Base-by-base conservation (phyloP, 2,888 invertebrate species). In the Ramazzottius varieornatus region DNA sequence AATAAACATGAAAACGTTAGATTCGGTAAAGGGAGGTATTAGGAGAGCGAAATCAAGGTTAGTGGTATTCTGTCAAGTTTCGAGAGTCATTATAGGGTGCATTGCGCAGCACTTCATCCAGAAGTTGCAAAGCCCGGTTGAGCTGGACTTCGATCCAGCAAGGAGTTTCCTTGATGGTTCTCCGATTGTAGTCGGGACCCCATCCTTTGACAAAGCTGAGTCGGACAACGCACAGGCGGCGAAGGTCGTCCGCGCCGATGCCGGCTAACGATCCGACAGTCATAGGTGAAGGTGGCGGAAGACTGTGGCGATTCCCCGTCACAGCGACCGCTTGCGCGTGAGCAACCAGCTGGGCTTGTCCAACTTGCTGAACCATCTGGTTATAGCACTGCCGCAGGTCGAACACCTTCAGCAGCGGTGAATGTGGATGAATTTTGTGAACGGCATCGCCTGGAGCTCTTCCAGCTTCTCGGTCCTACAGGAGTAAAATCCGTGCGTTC, bases 161-260 rank as follows among this genome's bases (percentile, higher is more conserved):
- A 0, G 98, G 98, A 2, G 96, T 98, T 78, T 98, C 94, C 77
- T 98, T 99, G 75, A 98, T 96, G 69, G 88, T 89, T 74, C 87
- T 86, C 68, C 96, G 81, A 24, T 90, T 92, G 80, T 98, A 99
- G 79, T 94, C 92, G 1, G 92, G 92, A 65, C 96, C 98, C 98
- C 98, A 99, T 69, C 98, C 98, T 80, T 98, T 99, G n/a, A 99
- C 96, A 77, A 98, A 99, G 75, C 93, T 94, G 71, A 99, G 81
- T 66, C 96, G 83, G 71, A 98, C 82, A 74, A 98, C 94, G 78
- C 96, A 98, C 67, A 98, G 82, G 68, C 94, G 83, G 67, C 96
- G 81, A 68, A 98, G 81, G 79, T 98, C 94, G 76, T 98, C 98
- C 20, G 98, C 98, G 29, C 96, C 94, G 69, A 96, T 93, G 16